These are phyloP conservation scores for Neuroterus valhalla DNA, from an alignment of 1,140 invertebrate genomes.

Conservation along the genomic window DNA sequence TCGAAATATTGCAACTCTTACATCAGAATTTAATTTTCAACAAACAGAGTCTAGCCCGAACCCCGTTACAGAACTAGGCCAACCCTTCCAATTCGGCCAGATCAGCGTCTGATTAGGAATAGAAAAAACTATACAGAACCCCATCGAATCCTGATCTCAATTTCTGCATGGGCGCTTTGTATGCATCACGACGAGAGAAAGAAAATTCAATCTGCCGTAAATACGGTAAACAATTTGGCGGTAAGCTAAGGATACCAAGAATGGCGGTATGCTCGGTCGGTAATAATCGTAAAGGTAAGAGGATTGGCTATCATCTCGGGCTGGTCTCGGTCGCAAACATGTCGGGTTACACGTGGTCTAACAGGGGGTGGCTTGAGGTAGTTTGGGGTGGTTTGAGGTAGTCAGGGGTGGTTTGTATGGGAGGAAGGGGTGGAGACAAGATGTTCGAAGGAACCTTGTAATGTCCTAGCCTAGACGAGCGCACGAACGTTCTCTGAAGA, in stretches of 20 bases:
- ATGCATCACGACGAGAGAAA: constrained; percentile 5
- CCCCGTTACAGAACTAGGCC: no score
- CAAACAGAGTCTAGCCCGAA: no score
- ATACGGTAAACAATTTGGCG: constrained; percentile 60
- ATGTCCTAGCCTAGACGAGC: constrained; percentile 32
- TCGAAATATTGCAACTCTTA: no score
- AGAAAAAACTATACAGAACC: no score
- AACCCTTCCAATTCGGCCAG: no score
- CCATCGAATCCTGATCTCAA: no score
- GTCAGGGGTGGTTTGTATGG: constrained; percentile 38
- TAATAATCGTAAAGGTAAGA: constrained; percentile 62
- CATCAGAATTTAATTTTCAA: no score
- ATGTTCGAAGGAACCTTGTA: constrained; percentile 39
- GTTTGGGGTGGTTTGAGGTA: constrained; percentile 33
- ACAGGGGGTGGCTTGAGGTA: constrained; percentile 32
- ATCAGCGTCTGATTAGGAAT: no score
- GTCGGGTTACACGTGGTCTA: constrained; percentile 13
- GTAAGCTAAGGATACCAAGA: constrained; percentile 37
- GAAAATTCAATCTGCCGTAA: constrained; percentile 61
- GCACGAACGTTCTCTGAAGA: constrained; percentile 29
- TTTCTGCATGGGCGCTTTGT: neutral
- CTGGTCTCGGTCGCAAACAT: constrained; percentile 23
- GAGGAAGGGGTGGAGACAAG: constrained; percentile 44
- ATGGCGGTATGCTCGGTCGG: constrained; percentile 46
- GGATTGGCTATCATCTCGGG: constrained; percentile 57